phyloP scores from a whole-genome alignment of 64 coral and sea anemone genomes.

The Porites lutea region DNA sequence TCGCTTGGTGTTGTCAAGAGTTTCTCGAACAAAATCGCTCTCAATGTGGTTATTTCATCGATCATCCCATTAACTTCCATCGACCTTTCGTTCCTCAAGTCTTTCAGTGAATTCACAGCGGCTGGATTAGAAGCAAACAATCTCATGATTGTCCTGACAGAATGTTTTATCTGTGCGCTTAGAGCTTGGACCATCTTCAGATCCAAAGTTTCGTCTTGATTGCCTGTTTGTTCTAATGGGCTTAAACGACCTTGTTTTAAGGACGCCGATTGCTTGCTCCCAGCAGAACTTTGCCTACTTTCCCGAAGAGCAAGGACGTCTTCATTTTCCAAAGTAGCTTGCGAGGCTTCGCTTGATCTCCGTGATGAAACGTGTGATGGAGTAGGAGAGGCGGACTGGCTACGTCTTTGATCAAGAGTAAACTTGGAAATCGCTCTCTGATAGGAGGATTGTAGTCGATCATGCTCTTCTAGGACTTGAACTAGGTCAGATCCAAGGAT shows the following conservation, averaged over 20 bases:
- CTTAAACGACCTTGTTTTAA: not conserved
- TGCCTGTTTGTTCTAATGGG: not conserved
- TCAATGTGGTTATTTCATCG: constrained; percentile 73
- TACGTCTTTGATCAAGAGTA: constrained; percentile 69
- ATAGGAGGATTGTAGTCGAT: constrained; percentile 77
- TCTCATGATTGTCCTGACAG: constrained; percentile 80
- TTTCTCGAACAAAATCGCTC: constrained; percentile 88
- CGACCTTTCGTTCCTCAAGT: constrained; percentile 79
- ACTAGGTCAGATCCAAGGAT: constrained; percentile 85
- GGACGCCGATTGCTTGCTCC: not conserved
- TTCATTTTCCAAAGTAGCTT: constrained; percentile 9
- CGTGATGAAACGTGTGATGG: constrained; percentile 59
- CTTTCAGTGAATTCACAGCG: constrained; percentile 76
- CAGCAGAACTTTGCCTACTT: constrained; percentile 57
- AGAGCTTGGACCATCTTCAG: constrained; percentile 33
- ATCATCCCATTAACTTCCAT: constrained; percentile 82
- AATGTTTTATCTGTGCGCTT: constrained; percentile 70
- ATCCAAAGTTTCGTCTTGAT: constrained; percentile 36
- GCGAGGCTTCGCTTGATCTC: constrained; percentile 63
- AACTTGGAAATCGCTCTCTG: constrained; percentile 86
- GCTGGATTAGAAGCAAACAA: constrained; percentile 92
- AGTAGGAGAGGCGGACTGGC: constrained; percentile 35
- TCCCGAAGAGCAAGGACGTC: not conserved
- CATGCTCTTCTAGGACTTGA: constrained; percentile 79
- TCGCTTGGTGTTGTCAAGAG: constrained; percentile 91